Evolutionary conservation across 2,888 invertebrate species (phyloP), one percentile per base, ranked within the genome.

Genomic region (Polydrusus cervinus): DNA sequence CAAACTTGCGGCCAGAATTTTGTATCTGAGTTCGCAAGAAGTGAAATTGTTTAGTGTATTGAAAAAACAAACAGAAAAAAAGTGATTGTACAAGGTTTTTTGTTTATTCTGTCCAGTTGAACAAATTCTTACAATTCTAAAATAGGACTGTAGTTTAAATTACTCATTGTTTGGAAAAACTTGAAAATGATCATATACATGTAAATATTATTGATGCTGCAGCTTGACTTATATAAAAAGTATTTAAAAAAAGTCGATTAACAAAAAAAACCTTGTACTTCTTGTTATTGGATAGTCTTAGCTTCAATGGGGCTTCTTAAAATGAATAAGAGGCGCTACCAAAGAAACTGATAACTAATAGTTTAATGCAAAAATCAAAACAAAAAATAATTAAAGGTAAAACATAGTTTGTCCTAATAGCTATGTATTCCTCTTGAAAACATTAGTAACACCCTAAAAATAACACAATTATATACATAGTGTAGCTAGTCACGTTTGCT

Each of bases 1-100:
- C 88, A 90, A 92, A 89, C 94, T 94, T 88, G 98, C 96, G 90
- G 97, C 97, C 93, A 99, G 95, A 93, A 99, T 98, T 92, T 97
- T 97, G 95, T 99, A 99, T 94, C 97, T 97, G 94, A 91, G 82
- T 82, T 64, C 78, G 83, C 82, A 82, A 83, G 79, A 82, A 81
- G 77, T 68, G 62, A 76, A 14, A 73, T 64, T 75, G 73, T 74
- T 62, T 74, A 49, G 78, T 71, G 76, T 64, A 61, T 5, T 34
- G 3, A 38, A 66, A 34, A 38, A 40, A 66, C 47, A 64, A 2
- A 51, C 14, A 45, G 34, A 7, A 64, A 49, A 49, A n/a, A 30
- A 16, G 5, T 14, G 3, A 14, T 1, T 0, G 18, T 60, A 38
- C 38, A 60, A 11, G 57, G 30, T 60, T 38, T 60, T 16, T 38